phyloP scores from a whole-genome alignment of 2,888 invertebrate species.

The Phragmatobia fuliginosa region DNA sequence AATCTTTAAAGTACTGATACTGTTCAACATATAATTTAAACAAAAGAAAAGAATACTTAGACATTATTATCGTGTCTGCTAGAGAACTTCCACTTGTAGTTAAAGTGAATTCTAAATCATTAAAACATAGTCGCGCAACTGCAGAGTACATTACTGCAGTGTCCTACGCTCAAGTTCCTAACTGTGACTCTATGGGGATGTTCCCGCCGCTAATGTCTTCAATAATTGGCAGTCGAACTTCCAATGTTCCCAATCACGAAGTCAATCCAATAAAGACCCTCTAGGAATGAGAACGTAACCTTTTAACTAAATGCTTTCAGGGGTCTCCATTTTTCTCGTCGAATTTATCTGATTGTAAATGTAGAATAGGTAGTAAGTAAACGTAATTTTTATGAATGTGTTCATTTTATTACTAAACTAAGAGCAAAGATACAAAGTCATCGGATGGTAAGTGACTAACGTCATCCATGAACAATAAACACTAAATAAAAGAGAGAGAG shows the following conservation, averaged over 20 bases:
- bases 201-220: slow-evolving; percentile 70
- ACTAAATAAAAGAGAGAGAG: too few species aligned
- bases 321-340: slow-evolving; percentile 17
- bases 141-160: slow-evolving; percentile 59
- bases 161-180: slow-evolving; percentile 63
- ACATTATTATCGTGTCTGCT: not conserved
- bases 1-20: not conserved
- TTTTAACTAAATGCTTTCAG: slow-evolving; percentile 36
- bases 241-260: slow-evolving; percentile 65
- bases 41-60: too few species aligned
- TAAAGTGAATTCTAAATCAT: slow-evolving; percentile 21
- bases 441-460: too few species aligned
- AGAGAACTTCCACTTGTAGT: not conserved
- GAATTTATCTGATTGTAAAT: not conserved
- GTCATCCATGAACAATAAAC: too few species aligned
- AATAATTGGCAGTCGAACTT: slow-evolving; percentile 77
- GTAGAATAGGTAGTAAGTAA: not conserved
- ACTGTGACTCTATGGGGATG: slow-evolving; percentile 66
- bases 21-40: too few species aligned
- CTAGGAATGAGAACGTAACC: slow-evolving; percentile 36
- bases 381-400: not conserved
- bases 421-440: too few species aligned
- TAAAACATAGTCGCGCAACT: slow-evolving; percentile 33
- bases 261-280: slow-evolving; percentile 53
- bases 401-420: not conserved